Percentiles rank a stretch among this genome's conserved stretches.
These are phyloP conservation scores for Tetramorium parvispinum DNA, from an alignment of 1,140 invertebrate species.

Conservation along the genomic window DNA sequence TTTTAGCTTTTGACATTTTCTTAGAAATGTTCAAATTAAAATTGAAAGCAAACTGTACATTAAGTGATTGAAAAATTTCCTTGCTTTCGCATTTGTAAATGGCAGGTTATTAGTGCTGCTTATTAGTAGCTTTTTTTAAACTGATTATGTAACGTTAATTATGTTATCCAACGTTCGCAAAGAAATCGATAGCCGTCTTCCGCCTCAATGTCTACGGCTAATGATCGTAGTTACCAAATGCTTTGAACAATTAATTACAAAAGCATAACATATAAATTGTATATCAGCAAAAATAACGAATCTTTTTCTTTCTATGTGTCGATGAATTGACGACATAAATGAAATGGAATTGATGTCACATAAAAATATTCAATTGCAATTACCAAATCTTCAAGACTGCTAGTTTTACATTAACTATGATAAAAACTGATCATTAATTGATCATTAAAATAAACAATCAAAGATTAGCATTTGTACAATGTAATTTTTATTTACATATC, in stretches of 20 bases:
- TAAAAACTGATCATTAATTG: background rate
- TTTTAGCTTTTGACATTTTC: background rate
- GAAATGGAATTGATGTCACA: background rate
- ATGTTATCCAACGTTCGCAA: conserved; percentile 14
- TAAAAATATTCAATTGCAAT: background rate
- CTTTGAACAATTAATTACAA: conserved; percentile 27
- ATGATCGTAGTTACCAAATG: background rate
- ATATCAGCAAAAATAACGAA: background rate
- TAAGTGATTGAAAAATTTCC: background rate
- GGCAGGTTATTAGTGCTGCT: background rate
- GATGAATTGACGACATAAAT: background rate
- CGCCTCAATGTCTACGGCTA: background rate
- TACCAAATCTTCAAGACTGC: background rate
- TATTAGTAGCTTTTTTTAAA: conserved; percentile 3
- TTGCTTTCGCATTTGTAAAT: background rate
- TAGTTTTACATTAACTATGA: background rate
- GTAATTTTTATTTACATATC: conserved; percentile 5
- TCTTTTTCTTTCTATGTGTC: background rate
- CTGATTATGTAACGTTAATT: conserved; percentile 17
- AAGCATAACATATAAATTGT: conserved; percentile 5
- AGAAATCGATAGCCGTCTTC: conserved; percentile 1
- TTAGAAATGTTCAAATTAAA: background rate
- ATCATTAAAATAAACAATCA: background rate
- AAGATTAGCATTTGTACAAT: background rate
- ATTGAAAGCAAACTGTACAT: background rate